These are phyloP conservation scores for Cactoblastis cactorum DNA, from an alignment of 2,888 invertebrate genomes.

Conservation along the genomic window DNA sequence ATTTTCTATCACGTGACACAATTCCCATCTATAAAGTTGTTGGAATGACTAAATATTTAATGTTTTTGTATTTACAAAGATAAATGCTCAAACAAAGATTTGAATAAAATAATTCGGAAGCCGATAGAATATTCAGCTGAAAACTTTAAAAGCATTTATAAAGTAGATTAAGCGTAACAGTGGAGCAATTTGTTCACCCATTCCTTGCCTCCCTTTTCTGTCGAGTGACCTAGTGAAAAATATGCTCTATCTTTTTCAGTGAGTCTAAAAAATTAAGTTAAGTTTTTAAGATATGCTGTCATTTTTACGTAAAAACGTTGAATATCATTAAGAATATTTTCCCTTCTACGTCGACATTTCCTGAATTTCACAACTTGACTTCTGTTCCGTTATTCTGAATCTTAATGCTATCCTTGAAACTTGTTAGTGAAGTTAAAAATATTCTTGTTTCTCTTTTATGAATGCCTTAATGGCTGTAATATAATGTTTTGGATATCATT, in stretches of 20 bases:
- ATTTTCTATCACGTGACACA: neutral
- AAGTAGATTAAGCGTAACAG: conserved; percentile 60
- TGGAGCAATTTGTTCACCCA: conserved; percentile 58
- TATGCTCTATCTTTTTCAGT: conserved; percentile 36
- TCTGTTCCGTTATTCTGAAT: neutral
- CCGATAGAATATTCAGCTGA: conserved; percentile 41
- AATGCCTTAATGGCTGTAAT: neutral
- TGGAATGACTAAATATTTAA: conserved; percentile 15
- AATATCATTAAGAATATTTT: conserved; percentile 9
- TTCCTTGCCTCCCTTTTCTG: conserved; percentile 46
- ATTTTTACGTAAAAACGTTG: conserved; percentile 30
- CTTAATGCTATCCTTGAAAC: neutral
- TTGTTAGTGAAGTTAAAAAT: neutral
- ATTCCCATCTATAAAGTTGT: conserved; percentile 13
- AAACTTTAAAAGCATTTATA: conserved; percentile 61
- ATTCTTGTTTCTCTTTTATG: neutral
- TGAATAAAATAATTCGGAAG: conserved; percentile 30
- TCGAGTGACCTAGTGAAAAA: conserved; percentile 51
- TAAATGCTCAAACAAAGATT: conserved; percentile 20
- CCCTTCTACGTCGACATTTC: neutral
- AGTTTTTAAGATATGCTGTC: conserved; percentile 50
- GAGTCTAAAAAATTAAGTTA: conserved; percentile 40
- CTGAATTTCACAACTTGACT: neutral
- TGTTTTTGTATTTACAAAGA: conserved; percentile 16
- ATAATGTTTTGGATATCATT: neutral